Evolutionary conservation across 1,140 invertebrate genomes (phyloP).

Genomic region (Colletes gigas): DNA sequence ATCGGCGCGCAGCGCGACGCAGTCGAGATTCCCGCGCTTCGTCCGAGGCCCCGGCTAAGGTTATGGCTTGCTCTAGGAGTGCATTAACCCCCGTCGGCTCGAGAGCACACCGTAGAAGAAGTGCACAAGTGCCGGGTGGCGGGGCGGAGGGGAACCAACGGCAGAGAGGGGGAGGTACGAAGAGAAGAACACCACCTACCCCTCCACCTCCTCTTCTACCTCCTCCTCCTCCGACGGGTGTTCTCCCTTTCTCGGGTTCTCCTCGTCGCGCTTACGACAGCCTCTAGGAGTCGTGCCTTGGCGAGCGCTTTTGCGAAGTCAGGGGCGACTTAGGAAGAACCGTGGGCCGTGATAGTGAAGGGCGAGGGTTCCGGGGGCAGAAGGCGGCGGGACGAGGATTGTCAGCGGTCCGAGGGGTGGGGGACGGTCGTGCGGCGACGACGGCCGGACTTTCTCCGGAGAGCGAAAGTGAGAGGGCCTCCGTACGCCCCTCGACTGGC

Average conservation of each 20-base stretch:
- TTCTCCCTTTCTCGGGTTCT: constrained; percentile 18
- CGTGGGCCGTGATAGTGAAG: neutral
- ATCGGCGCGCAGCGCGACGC: neutral
- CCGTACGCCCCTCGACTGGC: constrained; percentile 50
- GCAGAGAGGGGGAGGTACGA: constrained; percentile 19
- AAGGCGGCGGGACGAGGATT: constrained; percentile 27
- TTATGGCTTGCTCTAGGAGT: constrained; percentile 75
- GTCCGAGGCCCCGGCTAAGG: constrained; percentile 53
- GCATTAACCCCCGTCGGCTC: constrained; percentile 76
- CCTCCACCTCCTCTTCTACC: neutral
- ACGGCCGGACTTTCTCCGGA: constrained; percentile 76
- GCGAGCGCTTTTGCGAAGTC: constrained; percentile 54
- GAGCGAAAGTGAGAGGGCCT: constrained; percentile 79
- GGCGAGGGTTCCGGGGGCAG: constrained; percentile 25
- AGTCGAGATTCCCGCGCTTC: constrained; percentile 58
- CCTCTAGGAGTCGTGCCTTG: constrained; percentile 26
- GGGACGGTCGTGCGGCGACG: constrained; percentile 4
- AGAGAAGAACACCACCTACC: neutral
- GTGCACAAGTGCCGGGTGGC: constrained; percentile 57
- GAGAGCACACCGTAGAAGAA: constrained; percentile 72
- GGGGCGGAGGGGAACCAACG: no score
- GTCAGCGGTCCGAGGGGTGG: constrained; percentile 5
- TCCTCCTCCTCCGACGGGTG: neutral
- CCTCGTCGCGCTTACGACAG: constrained; percentile 27
- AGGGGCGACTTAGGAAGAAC: constrained; percentile 17